Evolutionary conservation across 2,113 vertebrate species (phyloP), one percentile per base, ranked within the genome.

Genomic region (Scomber colias): DNA sequence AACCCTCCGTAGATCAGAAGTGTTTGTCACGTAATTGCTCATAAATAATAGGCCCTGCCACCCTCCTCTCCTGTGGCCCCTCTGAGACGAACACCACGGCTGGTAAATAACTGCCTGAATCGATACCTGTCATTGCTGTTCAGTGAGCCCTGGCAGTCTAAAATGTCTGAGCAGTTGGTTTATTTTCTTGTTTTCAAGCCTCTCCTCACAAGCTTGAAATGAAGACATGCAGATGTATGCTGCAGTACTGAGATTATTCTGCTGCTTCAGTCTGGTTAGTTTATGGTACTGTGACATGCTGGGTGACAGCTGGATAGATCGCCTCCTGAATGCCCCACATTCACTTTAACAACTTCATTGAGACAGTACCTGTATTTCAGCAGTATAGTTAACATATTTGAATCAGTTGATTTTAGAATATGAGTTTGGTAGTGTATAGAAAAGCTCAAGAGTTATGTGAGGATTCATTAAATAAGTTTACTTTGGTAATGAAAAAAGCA

Each of bases 31-130:
- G 81, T 77, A 60, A 69, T 50, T 51, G 59, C 77, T 87, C 83
- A 82, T 93, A 93, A 93, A 93, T 93, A 93, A 91, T 75, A 66
- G 70, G 56, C 13, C 69, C 89, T 79, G 84, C 75, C 88, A 44
- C 60, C 64, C 64, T 55, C 68, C 12, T 69, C 81, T 76, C 73
- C 57, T 63, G 62, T 4, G 67, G 76, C 62, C 71, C 74, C 75
- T 80, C 75, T 46, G 78, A 78, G 81, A 62, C 17, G n/a, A 51
- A 45, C 63, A 35, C 75, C 84, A 1, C 3, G 57, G 79, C 65
- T 77, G 78, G 71, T 93, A 93, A 93, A 94, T 93, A 92, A 92
- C 79, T 15, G 55, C 31, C 46, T 9, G 3, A 81, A 91, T 94
- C 92, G 45, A 94, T 94, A 82, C 15, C 76, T 84, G 89, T 92